These are phyloP conservation scores for Cyprinodon tularosa DNA, from an alignment of 2,113 vertebrate genomes.

Conservation along the genomic window DNA sequence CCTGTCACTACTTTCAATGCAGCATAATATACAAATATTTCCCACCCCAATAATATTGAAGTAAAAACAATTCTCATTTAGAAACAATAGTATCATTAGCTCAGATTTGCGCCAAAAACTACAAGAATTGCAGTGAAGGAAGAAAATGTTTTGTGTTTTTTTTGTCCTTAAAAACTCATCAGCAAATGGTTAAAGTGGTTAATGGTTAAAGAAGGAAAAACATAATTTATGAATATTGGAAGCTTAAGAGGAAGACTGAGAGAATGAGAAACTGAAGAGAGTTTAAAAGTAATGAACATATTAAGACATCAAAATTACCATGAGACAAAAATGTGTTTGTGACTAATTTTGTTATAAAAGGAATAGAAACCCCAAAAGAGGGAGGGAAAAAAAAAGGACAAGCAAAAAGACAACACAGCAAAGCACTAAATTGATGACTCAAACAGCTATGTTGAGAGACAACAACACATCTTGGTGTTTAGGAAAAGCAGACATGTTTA, in stretches of 20 bases:
- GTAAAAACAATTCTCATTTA: conserved; percentile 4
- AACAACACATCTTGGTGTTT: not conserved
- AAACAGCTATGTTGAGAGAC: not conserved
- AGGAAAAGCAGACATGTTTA: not conserved
- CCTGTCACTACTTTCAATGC: conserved; percentile 45
- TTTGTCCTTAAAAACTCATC: not conserved
- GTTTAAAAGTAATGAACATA: conserved; percentile 38
- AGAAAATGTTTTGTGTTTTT: not conserved
- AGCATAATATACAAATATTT: conserved; percentile 33
- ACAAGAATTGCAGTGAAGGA: conserved; percentile 7
- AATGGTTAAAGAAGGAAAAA: conserved; percentile 26
- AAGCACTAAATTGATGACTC: conserved; percentile 36
- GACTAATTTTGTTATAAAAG: conserved; percentile 19
- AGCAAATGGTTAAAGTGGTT: conserved; percentile 18
- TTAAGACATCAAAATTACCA: conserved; percentile 34
- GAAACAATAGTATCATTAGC: not conserved
- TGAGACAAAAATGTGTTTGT: conserved; percentile 19
- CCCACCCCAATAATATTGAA: not conserved
- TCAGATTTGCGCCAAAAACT: conserved; percentile 16
- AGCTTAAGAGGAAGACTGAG: conserved; percentile 38
- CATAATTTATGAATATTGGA: conserved; percentile 55
- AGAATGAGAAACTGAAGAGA: conserved; percentile 11
- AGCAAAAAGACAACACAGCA: conserved; percentile 22
- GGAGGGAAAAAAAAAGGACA: conserved; percentile 3
- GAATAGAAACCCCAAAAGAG: conserved; percentile 36